phyloP scores from a whole-genome alignment of 2,888 invertebrate genomes.

The Andricus curvator region DNA sequence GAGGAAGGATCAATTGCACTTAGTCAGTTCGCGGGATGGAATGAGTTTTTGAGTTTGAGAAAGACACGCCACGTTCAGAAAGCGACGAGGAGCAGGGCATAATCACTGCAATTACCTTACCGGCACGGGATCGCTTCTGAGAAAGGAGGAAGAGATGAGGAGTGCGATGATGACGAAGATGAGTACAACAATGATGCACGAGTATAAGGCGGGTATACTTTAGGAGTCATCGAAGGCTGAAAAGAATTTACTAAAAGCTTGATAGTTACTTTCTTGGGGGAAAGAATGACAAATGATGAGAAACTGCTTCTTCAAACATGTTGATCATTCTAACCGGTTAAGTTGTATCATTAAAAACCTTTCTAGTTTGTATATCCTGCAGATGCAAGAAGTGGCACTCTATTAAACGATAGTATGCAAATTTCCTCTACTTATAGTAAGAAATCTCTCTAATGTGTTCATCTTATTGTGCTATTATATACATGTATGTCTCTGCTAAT shows the following conservation, averaged over 20 bases:
- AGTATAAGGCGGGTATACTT: background rate
- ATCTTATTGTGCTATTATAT: background rate
- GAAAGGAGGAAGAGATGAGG: conserved; percentile 61
- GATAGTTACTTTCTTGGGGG: too few relatives aligned
- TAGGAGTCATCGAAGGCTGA: background rate
- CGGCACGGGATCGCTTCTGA: conserved; percentile 68
- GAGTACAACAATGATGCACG: conserved; percentile 44
- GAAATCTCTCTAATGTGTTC: background rate
- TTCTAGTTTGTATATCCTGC: background rate
- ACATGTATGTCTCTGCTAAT: background rate
- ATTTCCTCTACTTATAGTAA: background rate
- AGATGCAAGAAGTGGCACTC: background rate
- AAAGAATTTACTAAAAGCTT: background rate
- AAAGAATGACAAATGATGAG: too few relatives aligned
- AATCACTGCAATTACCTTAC: conserved; percentile 75
- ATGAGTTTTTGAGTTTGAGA: conserved; percentile 64
- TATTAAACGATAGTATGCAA: background rate
- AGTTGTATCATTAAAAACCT: background rate
- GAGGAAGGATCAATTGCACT: conserved; percentile 45
- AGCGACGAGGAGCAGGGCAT: conserved; percentile 62
- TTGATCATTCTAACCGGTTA: too few relatives aligned
- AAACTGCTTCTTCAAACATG: too few relatives aligned
- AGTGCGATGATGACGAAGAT: conserved; percentile 48
- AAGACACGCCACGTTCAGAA: conserved; percentile 55
- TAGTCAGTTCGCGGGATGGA: conserved; percentile 57